A percentile compares a stretch with the other conserved stretches of the same genome.
phyloP scores from a whole-genome alignment of 1,140 invertebrate genomes.

The Atta cephalotes region DNA sequence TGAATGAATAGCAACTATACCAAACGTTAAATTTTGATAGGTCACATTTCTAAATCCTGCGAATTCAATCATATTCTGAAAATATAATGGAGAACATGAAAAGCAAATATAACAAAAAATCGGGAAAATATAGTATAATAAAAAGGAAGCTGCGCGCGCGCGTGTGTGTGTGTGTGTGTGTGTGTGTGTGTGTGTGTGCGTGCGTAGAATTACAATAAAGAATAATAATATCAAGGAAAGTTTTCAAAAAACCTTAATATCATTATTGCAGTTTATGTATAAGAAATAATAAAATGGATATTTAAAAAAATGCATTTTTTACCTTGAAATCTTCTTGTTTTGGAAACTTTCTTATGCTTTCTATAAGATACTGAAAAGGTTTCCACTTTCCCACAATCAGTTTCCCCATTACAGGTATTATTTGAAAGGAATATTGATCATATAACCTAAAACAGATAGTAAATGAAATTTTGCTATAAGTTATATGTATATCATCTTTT shows the following conservation, averaged over 20 bases:
- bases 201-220: neutral
- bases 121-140: neutral
- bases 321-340: constrained; percentile 95
- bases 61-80: constrained; percentile 92
- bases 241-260: neutral
- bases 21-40: constrained; percentile 96
- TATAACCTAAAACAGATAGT: constrained; percentile 90
- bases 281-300: neutral
- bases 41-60: constrained; percentile 95
- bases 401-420: constrained; percentile 98
- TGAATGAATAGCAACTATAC: constrained; percentile 97
- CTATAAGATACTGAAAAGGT: constrained; percentile 99
- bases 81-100: constrained; percentile 25
- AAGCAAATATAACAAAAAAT: constrained; percentile 3
- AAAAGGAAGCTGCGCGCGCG: neutral
- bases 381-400: constrained; percentile 98
- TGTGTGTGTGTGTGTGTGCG: neutral
- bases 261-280: neutral
- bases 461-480: constrained; percentile 21
- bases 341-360: constrained; percentile 99
- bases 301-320: constrained; percentile 26
- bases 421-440: constrained; percentile 98
- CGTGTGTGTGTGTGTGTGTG: neutral
- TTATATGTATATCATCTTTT: neutral
- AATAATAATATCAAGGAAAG: neutral